Conservation (phyloP, 2,797 vertebrate genomes). For the Pagetopsis macropterus region DNA sequence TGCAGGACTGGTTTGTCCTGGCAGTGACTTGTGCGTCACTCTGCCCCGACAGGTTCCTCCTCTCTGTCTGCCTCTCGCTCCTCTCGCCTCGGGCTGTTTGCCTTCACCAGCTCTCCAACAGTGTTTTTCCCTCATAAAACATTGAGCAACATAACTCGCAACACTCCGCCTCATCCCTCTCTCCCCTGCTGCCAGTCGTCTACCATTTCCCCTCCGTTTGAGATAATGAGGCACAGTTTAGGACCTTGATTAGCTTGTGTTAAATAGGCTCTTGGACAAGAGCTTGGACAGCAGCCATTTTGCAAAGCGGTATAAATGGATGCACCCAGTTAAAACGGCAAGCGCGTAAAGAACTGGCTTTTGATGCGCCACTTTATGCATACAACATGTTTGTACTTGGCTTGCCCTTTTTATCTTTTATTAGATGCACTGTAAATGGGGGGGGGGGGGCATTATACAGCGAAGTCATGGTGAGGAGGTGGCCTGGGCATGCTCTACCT, state of each 20-base stretch:
- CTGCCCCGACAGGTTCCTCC: slow-evolving; percentile 42
- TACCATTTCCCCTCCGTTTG: slow-evolving; percentile 12
- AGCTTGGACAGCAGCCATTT: slow-evolving; percentile 46
- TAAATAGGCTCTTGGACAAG: slow-evolving; percentile 24
- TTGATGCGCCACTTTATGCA: not conserved
- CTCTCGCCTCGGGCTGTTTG: slow-evolving; percentile 35
- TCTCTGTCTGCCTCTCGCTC: not conserved
- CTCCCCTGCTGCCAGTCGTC: not conserved
- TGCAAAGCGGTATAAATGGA: slow-evolving; percentile 24
- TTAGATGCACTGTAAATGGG: too few species aligned
- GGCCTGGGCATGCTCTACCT: too few species aligned
- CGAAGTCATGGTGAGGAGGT: too few species aligned
- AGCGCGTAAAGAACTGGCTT: slow-evolving; percentile 1
- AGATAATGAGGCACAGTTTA: slow-evolving; percentile 33
- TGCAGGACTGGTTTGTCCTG: slow-evolving; percentile 46
- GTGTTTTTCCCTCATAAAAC: slow-evolving; percentile 38
- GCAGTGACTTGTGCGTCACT: slow-evolving; percentile 7
- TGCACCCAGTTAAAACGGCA: slow-evolving; percentile 14
- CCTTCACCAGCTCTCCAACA: slow-evolving; percentile 26
- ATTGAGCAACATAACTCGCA: slow-evolving; percentile 21
- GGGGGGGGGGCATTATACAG: too few species aligned
- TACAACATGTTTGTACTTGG: not conserved
- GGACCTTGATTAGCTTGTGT: slow-evolving; percentile 23
- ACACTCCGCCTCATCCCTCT: slow-evolving; percentile 2
- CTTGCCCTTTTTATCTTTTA: too few species aligned